These are phyloP conservation scores for Struthidea cinerea DNA, from an alignment of 2,113 vertebrate species.

Conservation along the genomic window DNA sequence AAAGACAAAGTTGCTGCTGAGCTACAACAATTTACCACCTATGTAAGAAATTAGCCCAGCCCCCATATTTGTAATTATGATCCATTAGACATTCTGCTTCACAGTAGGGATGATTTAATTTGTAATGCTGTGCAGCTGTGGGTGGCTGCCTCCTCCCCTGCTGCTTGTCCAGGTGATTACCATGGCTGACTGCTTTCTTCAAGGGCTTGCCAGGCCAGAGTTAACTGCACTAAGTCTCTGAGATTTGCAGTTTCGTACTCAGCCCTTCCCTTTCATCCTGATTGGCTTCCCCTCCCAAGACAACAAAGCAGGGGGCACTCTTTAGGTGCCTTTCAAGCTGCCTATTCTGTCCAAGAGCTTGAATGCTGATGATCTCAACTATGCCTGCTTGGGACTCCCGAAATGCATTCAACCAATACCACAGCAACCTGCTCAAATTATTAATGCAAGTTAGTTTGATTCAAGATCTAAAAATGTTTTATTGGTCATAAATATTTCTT, in stretches of 20 bases:
- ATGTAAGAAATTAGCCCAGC: background rate
- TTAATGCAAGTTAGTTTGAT: background rate
- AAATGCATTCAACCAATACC: background rate
- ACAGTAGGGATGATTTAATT: background rate
- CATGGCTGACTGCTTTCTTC: background rate
- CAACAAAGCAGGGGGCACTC: background rate
- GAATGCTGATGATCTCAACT: background rate
- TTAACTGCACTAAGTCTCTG: background rate
- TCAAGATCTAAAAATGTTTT: background rate
- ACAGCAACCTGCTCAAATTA: background rate
- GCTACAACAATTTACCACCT: background rate
- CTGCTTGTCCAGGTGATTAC: background rate
- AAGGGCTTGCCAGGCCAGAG: background rate
- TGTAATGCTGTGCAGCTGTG: background rate
- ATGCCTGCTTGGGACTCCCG: background rate
- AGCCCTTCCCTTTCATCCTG: background rate
- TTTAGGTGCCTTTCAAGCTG: background rate
- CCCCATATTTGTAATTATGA: background rate
- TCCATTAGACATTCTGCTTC: background rate
- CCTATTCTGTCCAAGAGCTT: background rate
- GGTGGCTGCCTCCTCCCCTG: background rate
- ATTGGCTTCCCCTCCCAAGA: background rate
- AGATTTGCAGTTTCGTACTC: background rate
- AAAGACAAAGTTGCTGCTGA: background rate
- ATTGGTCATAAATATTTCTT: background rate